A percentile compares a stretch with the other conserved stretches of the same genome.
phyloP scores from a whole-genome alignment of 2,797 vertebrate species.

The Triplophysa yarkandensis region DNA sequence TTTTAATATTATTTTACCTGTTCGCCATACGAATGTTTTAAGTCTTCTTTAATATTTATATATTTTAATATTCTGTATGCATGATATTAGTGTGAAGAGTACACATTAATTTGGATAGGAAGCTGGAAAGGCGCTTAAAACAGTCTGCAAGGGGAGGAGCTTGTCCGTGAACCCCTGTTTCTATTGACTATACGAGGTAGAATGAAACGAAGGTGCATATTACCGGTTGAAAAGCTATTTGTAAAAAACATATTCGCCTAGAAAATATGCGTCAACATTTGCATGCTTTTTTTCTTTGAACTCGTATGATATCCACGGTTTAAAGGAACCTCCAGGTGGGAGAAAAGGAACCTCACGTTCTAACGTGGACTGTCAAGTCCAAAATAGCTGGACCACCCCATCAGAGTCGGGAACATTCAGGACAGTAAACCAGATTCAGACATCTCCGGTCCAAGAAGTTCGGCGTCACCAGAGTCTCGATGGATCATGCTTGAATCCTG shows the following conservation, averaged over 20 bases:
- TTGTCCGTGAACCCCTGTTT: conserved; percentile 59
- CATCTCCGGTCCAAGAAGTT: conserved; percentile 25
- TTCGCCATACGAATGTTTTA: background rate
- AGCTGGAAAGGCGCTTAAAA: conserved; percentile 45
- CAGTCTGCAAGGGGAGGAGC: conserved; percentile 61
- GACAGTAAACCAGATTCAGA: conserved; percentile 53
- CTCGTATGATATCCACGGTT: conserved; percentile 48
- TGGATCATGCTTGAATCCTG: conserved; percentile 34
- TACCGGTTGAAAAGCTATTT: conserved; percentile 56
- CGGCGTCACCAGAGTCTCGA: conserved; percentile 39
- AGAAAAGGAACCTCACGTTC: conserved; percentile 17
- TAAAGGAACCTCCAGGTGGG: conserved; percentile 31
- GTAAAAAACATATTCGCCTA: conserved; percentile 50
- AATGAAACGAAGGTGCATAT: conserved; percentile 52
- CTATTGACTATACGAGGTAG: conserved; percentile 60
- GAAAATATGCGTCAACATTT: conserved; percentile 57
- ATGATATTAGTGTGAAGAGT: background rate
- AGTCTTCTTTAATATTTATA: too few species aligned
- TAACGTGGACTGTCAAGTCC: conserved; percentile 40
- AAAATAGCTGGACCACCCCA: conserved; percentile 45
- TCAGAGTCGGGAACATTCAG: conserved; percentile 36
- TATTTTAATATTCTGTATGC: too few species aligned
- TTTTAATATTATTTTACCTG: background rate
- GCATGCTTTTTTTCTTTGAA: conserved; percentile 54
- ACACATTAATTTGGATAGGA: background rate